A percentile compares a stretch with the other conserved stretches of the same genome.
Conservation (phyloP, 2,113 vertebrate species). For the Arvicanthis niloticus region DNA sequence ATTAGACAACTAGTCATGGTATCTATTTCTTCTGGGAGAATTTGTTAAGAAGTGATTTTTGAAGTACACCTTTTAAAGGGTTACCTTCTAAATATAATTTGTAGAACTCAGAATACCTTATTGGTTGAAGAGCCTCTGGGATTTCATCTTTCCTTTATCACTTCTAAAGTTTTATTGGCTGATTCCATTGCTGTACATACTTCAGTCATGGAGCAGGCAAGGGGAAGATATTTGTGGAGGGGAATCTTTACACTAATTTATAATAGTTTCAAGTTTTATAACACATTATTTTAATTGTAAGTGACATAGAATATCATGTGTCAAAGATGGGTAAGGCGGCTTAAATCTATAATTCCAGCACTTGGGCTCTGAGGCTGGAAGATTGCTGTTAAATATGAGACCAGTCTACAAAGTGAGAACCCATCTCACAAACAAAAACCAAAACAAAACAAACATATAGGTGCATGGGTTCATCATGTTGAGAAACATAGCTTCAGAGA, state of each 20-base stretch:
- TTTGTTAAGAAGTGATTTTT: background rate
- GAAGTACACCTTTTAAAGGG: background rate
- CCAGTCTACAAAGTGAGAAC: background rate
- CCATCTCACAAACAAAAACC: background rate
- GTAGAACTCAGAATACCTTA: background rate
- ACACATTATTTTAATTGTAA: background rate
- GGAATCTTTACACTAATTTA: background rate
- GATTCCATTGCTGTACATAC: background rate
- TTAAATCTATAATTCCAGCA: background rate
- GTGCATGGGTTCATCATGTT: background rate
- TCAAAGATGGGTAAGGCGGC: background rate
- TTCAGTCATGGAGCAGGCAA: background rate
- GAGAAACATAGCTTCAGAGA: constrained; percentile 21
- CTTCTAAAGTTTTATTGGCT: background rate
- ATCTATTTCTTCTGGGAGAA: background rate
- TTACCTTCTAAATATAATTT: background rate
- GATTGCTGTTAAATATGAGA: background rate
- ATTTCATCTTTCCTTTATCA: background rate
- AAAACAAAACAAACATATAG: background rate
- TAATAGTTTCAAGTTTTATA: background rate
- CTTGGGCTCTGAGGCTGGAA: background rate
- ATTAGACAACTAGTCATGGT: background rate
- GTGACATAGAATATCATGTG: background rate
- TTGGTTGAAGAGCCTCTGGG: background rate
- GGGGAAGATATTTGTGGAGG: background rate